Conservation (phyloP, 2,113 vertebrate genomes). For the Strix aluco region DNA sequence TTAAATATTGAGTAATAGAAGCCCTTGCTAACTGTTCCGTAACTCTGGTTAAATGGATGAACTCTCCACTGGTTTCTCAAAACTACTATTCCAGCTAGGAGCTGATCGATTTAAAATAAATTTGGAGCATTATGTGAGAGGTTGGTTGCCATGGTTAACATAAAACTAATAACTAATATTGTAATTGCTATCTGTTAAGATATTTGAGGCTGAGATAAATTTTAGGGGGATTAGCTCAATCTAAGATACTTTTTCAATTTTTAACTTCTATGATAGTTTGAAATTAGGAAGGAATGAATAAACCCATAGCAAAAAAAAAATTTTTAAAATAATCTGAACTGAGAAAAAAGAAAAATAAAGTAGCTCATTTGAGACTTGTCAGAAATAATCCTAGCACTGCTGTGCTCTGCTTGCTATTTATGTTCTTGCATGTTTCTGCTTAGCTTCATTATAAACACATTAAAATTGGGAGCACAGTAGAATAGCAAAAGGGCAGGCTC, state of each 20-base stretch:
- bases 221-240: background rate
- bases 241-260: background rate
- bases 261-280: background rate
- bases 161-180: background rate
- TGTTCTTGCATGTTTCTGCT: background rate
- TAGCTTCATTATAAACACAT: background rate
- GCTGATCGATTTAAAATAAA: background rate
- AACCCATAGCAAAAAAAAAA: background rate
- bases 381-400: background rate
- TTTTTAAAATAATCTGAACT: background rate
- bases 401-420: background rate
- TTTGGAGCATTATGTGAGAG: background rate
- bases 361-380: background rate
- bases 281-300: background rate
- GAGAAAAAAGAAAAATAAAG: background rate
- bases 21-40: background rate
- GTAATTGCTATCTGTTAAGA: background rate
- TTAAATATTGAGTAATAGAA: background rate
- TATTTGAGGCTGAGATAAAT: background rate
- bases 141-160: background rate
- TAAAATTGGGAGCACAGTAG: fast-evolving
- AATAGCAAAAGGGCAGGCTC: background rate
- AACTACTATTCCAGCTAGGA: background rate
- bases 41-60: background rate
- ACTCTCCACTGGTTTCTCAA: background rate